These are phyloP conservation scores for Cardiocondyla obscurior DNA, from an alignment of 1,140 invertebrate genomes.

Conservation along the genomic window DNA sequence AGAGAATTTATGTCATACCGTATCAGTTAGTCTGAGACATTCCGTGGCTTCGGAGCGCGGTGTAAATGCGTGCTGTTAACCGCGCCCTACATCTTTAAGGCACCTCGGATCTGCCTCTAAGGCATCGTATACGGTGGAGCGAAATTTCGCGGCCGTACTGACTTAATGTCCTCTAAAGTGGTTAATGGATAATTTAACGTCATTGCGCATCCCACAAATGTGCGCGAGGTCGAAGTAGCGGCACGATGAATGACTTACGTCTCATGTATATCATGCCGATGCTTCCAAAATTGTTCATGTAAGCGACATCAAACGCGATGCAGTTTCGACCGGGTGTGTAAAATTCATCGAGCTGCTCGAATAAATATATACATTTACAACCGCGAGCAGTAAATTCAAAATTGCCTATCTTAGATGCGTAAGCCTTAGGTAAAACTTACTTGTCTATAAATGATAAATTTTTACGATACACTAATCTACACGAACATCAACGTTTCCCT, in stretches of 20 bases:
- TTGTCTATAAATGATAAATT: not conserved
- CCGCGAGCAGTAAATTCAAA: not conserved
- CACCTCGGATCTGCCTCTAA: conserved; percentile 34
- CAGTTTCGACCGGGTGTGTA: not conserved
- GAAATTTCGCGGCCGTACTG: conserved; percentile 58
- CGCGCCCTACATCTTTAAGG: conserved; percentile 64
- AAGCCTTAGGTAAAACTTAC: not conserved
- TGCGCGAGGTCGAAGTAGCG: not conserved
- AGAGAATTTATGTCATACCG: conserved; percentile 55
- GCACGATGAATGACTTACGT: conserved; percentile 40
- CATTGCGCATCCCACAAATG: conserved; percentile 18
- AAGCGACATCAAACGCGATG: conserved; percentile 16
- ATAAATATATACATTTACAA: not conserved
- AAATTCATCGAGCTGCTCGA: not conserved
- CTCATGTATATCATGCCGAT: conserved; percentile 20
- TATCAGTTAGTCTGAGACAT: conserved; percentile 59
- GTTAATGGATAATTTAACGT: conserved; percentile 69
- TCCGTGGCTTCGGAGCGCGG: conserved; percentile 39
- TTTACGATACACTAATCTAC: not conserved
- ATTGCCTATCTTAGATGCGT: not conserved
- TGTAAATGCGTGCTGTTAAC: conserved; percentile 59
- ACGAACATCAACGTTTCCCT: not conserved
- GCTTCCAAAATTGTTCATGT: conserved; percentile 20
- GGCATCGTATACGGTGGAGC: conserved; percentile 30
- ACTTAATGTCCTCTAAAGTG: conserved; percentile 52